These are phyloP conservation scores for Steinernema hermaphroditum DNA, from an alignment of 2,888 invertebrate genomes.

Conservation along the genomic window DNA sequence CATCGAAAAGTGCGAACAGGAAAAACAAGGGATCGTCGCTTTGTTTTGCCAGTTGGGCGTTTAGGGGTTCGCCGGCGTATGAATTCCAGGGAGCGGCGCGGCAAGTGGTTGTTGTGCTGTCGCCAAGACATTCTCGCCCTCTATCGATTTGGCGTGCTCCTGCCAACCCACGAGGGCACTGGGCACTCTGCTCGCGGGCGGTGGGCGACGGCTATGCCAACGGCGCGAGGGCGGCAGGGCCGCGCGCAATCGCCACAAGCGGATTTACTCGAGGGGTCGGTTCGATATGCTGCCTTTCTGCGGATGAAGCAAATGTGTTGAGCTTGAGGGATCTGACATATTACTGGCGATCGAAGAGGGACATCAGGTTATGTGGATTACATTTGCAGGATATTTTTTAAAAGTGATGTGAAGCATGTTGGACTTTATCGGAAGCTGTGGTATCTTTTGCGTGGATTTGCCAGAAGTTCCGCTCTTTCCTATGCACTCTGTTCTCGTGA, in stretches of 20 bases:
- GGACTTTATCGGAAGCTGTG: too few species aligned
- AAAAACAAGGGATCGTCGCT: conserved; percentile 6
- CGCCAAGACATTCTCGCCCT: conserved; percentile 22
- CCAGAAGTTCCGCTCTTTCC: too few species aligned
- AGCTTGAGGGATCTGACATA: too few species aligned
- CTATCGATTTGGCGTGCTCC: conserved; percentile 26
- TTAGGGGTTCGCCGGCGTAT: neutral
- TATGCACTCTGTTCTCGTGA: too few species aligned
- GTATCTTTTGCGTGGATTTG: too few species aligned
- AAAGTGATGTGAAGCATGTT: too few species aligned
- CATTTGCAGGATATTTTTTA: too few species aligned
- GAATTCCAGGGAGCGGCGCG: conserved; percentile 17
- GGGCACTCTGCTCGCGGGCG: neutral
- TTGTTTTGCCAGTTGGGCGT: neutral
- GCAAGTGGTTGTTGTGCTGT: conserved; percentile 22
- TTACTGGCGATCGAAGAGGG: neutral
- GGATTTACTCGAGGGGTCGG: neutral
- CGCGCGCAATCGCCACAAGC: neutral
- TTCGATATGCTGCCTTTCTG: too few species aligned
- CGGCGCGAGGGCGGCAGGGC: neutral
- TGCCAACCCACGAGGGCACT: neutral
- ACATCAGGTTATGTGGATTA: neutral
- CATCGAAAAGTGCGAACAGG: neutral
- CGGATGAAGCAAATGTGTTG: too few species aligned
- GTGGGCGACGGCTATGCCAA: neutral